phyloP scores from a whole-genome alignment of 2,888 invertebrate genomes.

The Himalopsyche kuldschensis region DNA sequence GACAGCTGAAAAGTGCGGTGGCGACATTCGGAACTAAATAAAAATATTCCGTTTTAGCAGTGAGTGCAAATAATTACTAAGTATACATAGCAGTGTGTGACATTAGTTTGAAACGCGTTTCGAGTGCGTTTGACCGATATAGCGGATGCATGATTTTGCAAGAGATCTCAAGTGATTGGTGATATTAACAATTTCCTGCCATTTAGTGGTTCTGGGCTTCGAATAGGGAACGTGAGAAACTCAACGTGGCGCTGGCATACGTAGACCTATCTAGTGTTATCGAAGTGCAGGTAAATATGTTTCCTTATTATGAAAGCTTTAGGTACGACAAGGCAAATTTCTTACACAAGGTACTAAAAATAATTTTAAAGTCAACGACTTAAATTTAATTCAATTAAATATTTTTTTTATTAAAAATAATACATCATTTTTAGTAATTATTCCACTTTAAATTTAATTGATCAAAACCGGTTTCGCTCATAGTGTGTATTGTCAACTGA shows the following conservation, averaged over 20 bases:
- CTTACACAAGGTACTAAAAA: too few relatives aligned
- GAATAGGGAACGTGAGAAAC: constrained; percentile 20
- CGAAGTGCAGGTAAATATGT: constrained; percentile 68
- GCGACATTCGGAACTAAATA: neutral
- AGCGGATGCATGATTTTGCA: constrained; percentile 16
- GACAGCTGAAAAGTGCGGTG: neutral
- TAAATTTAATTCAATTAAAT: too few relatives aligned
- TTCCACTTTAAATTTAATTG: too few relatives aligned
- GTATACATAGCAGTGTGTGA: neutral
- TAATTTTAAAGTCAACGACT: too few relatives aligned
- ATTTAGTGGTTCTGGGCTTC: constrained; percentile 19
- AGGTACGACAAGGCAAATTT: too few relatives aligned
- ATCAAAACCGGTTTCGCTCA: too few relatives aligned
- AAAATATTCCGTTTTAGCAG: neutral
- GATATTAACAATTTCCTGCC: constrained; percentile 14
- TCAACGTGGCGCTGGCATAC: constrained; percentile 70
- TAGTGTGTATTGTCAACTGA: too few relatives aligned
- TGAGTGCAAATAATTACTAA: neutral
- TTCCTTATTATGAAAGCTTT: neutral
- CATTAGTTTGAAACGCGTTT: neutral
- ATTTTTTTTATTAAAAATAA: too few relatives aligned
- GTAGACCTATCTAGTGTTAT: constrained; percentile 76
- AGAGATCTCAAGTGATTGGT: constrained; percentile 6
- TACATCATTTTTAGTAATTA: too few relatives aligned
- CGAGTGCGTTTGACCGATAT: neutral